A percentile compares a stretch with the other conserved stretches of the same genome.
Conservation (phyloP, 2,113 vertebrate genomes). For the Entomyzon cyanotis region DNA sequence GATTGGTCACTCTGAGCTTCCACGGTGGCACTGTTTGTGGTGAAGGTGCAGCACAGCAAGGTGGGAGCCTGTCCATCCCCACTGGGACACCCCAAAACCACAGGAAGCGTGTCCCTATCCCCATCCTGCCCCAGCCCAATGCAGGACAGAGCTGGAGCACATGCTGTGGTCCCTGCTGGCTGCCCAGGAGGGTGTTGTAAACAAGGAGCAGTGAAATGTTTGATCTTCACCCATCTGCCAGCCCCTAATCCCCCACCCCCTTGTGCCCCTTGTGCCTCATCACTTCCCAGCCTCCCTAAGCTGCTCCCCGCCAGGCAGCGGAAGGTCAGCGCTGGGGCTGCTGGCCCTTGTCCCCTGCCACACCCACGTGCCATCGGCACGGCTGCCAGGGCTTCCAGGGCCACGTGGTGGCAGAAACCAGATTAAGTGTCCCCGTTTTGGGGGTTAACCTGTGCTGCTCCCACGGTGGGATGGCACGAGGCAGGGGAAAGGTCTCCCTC, state of each 20-base stretch:
- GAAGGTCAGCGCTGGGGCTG: background rate
- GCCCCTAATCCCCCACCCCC: background rate
- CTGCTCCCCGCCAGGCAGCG: background rate
- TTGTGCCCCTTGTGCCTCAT: background rate
- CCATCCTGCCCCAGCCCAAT: background rate
- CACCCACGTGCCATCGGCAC: fast-evolving
- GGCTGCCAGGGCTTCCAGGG: background rate
- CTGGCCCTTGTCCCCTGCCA: background rate
- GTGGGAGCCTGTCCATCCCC: background rate
- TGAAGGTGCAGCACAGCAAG: fast-evolving
- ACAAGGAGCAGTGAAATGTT: background rate
- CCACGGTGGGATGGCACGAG: fast-evolving
- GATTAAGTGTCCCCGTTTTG: fast-evolving
- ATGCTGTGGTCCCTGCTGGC: fast-evolving
- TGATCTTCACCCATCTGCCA: background rate
- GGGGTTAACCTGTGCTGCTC: background rate
- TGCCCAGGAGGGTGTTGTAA: background rate
- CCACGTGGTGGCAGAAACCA: background rate
- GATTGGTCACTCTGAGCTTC: background rate
- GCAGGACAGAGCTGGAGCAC: background rate
- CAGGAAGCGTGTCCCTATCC: background rate
- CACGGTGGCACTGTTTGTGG: fast-evolving
- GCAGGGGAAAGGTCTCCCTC: background rate
- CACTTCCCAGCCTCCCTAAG: background rate
- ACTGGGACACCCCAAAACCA: background rate